A percentile compares a stretch with the other conserved stretches of the same genome.
Conservation (phyloP, 1,140 invertebrate genomes). For the Trachymyrmex septentrionalis region DNA sequence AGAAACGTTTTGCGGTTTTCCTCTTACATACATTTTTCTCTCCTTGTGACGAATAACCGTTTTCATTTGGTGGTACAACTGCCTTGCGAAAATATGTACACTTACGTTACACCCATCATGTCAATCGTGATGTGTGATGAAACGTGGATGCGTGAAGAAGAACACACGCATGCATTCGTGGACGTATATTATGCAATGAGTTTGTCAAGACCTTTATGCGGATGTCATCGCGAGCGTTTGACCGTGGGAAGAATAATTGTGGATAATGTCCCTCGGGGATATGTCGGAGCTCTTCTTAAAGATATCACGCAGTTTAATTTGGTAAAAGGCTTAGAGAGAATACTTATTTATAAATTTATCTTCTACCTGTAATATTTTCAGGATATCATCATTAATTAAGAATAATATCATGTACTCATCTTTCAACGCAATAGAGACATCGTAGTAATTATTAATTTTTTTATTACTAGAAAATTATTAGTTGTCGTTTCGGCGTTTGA, state of each 20-base stretch:
- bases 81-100: constrained; percentile 30
- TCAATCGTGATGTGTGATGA: constrained; percentile 25
- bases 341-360: neutral
- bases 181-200: constrained; percentile 51
- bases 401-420: neutral
- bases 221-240: constrained; percentile 46
- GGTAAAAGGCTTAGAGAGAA: neutral
- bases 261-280: constrained; percentile 7
- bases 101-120: constrained; percentile 40
- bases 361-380: neutral
- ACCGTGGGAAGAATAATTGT: constrained; percentile 36
- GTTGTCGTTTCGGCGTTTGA: neutral
- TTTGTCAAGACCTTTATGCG: constrained; percentile 19
- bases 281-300: constrained; percentile 7
- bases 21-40: neutral
- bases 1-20: neutral
- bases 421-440: neutral
- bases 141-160: constrained; percentile 7
- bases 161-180: constrained; percentile 18
- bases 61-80: constrained; percentile 24
- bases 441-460: neutral
- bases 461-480: constrained; percentile 21
- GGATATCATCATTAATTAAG: constrained; percentile 20
- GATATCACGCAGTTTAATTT: constrained; percentile 17
- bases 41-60: neutral